Base-by-base conservation (phyloP, 2,113 vertebrate genomes). In the Burhinus oedicnemus region DNA sequence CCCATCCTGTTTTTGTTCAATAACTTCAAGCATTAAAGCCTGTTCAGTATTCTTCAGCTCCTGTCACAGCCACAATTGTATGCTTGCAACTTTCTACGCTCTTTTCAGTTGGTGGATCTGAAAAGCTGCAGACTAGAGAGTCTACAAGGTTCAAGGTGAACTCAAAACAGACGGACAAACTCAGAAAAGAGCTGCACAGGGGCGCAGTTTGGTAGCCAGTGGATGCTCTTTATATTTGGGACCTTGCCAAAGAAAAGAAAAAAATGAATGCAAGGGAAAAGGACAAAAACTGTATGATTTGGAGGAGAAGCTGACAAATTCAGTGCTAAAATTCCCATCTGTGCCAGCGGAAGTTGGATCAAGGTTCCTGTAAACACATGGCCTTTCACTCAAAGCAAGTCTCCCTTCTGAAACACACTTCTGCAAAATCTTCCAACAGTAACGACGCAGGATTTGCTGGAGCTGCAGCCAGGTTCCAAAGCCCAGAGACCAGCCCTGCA, bases 401-500 rank as follows among this genome's bases (percentile, higher is more conserved):
- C 18, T 79, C 0, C 0, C 25, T 49, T 84, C 66, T 76, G 78
- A 93, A 94, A 87, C 19, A 38, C 12, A 20, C 16, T 57, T 72
- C 61, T 68, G 34, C 70, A 78, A 86, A 84, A 42, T 9, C 26
- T 91, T 91, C 47, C 65, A 76, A 49, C 3, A n/a, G 26, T 25
- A 81, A 76, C 1, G 4, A 36, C 26, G 52, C 34, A 88, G 66
- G 66, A 69, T 71, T 60, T 90, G 22, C 17, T 87, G 44, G 20
- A 93, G 55, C 12, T 71, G 30, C 52, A 84, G 21, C 10, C 44
- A 49, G 17, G 19, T 71, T 89, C 44, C 62, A 79, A 82, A 77
- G 36, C 40, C 27, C 38, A 87, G 54, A 83, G 30, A 49, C 11
- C 0, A 0, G 2, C 6, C 8, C 25, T 79, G 34, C 11, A 27